These are phyloP conservation scores for Drosophila sp. DNA, from an alignment of 1,140 invertebrate genomes.

Conservation along the genomic window DNA sequence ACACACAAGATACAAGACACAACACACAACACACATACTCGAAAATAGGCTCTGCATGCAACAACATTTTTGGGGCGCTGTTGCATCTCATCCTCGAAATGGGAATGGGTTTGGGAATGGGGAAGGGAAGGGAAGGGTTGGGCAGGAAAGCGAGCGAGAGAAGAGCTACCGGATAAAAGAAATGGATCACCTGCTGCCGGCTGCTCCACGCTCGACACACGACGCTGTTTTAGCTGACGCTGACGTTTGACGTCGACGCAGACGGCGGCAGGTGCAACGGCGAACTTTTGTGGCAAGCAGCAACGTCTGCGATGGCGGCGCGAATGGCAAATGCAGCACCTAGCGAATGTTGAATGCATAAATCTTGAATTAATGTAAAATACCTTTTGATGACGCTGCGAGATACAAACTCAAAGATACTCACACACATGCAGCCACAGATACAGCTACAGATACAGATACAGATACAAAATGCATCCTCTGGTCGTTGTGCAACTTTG, in stretches of 20 bases:
- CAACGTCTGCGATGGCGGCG: constrained; percentile 59
- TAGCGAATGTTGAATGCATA: constrained; percentile 80
- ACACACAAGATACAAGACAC: constrained; percentile 48
- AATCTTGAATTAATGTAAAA: constrained; percentile 84
- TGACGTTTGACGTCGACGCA: constrained; percentile 38
- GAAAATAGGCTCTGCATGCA: constrained; percentile 58
- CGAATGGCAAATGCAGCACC: constrained; percentile 77
- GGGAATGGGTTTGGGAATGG: constrained; percentile 10
- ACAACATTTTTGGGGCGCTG: constrained; percentile 22
- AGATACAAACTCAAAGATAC: constrained; percentile 37
- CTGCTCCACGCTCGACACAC: constrained; percentile 37
- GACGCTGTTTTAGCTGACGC: constrained; percentile 1
- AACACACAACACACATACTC: constrained; percentile 46
- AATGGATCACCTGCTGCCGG: constrained; percentile 81
- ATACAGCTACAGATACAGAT: constrained; percentile 33
- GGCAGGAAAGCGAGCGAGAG: no score
- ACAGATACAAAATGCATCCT: constrained; percentile 39
- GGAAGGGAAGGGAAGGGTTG: background rate
- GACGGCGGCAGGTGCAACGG: constrained; percentile 76
- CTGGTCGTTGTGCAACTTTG: constrained; percentile 72
- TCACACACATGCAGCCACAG: constrained; percentile 24
- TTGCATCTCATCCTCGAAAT: constrained; percentile 39
- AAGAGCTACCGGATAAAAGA: constrained; percentile 76
- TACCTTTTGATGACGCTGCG: constrained; percentile 81
- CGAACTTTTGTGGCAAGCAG: constrained; percentile 51